Percentiles rank a stretch among this genome's conserved stretches.
phyloP scores from a whole-genome alignment of 1,140 invertebrate species.

The Chionoecetes opilio region DNA sequence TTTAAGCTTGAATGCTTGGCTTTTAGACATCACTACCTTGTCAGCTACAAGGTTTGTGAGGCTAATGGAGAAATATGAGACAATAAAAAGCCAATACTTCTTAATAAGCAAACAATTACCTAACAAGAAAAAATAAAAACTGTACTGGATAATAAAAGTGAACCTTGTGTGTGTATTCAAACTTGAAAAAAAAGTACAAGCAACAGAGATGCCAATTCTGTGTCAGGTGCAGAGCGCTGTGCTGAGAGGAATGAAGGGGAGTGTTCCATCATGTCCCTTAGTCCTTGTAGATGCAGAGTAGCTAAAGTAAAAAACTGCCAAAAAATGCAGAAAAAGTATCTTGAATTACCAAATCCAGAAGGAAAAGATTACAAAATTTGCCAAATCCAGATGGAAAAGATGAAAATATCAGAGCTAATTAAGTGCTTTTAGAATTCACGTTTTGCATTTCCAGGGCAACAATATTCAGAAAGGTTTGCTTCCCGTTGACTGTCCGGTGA shows the following conservation, averaged over 20 bases:
- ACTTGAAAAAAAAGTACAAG: constrained; percentile 33
- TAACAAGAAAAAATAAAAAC: neutral
- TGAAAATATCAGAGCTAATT: constrained; percentile 78
- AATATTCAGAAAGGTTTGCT: constrained; percentile 67
- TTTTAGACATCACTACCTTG: neutral
- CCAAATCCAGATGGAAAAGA: constrained; percentile 72
- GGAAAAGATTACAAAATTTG: constrained; percentile 54
- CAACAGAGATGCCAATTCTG: neutral
- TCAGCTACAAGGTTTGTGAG: neutral
- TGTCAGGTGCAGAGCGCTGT: constrained; percentile 41
- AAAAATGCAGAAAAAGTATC: constrained; percentile 63
- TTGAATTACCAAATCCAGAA: constrained; percentile 69
- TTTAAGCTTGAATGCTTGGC: neutral
- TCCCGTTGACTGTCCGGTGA: constrained; percentile 60
- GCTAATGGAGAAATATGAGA: neutral
- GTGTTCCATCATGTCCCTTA: constrained; percentile 22
- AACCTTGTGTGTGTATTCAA: neutral
- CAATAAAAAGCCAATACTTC: neutral
- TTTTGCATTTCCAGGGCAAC: constrained; percentile 65
- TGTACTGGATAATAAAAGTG: neutral
- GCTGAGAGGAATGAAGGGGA: neutral
- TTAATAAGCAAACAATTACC: neutral
- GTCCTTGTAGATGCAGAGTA: constrained; percentile 28
- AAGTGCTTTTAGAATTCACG: constrained; percentile 72
- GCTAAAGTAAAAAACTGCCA: constrained; percentile 22